These are phyloP conservation scores for Silurus meridionalis DNA, from an alignment of 2,113 vertebrate species.

Conservation along the genomic window DNA sequence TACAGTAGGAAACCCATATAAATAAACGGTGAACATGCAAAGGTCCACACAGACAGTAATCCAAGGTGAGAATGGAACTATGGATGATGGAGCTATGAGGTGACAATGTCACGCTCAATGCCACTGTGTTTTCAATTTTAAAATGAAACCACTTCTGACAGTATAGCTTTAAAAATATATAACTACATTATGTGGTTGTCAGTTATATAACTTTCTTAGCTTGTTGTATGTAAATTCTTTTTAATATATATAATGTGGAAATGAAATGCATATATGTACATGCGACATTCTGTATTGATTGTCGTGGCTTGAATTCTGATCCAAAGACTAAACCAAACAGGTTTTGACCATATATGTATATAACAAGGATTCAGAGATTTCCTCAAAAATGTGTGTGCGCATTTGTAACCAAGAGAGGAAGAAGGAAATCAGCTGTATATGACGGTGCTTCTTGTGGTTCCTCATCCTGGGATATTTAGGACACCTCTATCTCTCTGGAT, in stretches of 20 bases:
- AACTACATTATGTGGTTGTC: neutral
- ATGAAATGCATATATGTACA: neutral
- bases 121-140: too few relatives aligned
- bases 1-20: neutral
- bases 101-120: neutral
- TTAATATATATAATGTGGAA: neutral
- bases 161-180: neutral
- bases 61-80: neutral
- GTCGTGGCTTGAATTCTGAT: neutral
- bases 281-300: neutral
- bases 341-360: neutral
- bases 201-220: neutral
- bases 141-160: too few relatives aligned
- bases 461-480: conserved; percentile 27
- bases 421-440: neutral
- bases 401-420: neutral
- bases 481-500: neutral
- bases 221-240: neutral
- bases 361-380: neutral
- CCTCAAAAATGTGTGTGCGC: neutral
- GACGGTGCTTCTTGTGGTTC: neutral
- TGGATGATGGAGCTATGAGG: neutral
- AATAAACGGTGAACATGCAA: neutral
- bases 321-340: neutral
- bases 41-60: too few relatives aligned